Percentiles rank a stretch among this genome's conserved stretches.
Conservation (phyloP, 2,113 vertebrate species). For the Deroptyus accipitrinus region DNA sequence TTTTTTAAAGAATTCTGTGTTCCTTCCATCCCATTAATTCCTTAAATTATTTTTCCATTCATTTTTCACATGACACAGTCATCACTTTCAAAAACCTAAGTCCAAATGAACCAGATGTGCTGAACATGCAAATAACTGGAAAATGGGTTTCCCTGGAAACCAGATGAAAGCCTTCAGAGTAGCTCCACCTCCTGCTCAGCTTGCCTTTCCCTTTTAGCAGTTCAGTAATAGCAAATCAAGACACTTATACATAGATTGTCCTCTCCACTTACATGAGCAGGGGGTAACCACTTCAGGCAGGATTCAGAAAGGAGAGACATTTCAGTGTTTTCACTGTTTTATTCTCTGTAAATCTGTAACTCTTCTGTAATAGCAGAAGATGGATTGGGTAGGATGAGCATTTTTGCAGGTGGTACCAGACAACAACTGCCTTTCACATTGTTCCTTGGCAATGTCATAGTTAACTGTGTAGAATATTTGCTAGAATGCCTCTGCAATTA, state of each 20-base stretch:
- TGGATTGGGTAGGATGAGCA: background rate
- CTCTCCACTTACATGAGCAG: conserved; percentile 38
- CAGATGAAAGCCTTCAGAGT: conserved; percentile 53
- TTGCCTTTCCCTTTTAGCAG: conserved; percentile 23
- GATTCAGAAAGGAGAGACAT: conserved; percentile 21
- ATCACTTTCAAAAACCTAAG: conserved; percentile 41
- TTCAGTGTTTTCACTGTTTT: conserved; percentile 5
- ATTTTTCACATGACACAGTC: conserved; percentile 41
- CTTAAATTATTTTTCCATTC: conserved; percentile 54
- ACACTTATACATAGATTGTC: conserved; percentile 36
- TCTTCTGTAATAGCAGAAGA: background rate
- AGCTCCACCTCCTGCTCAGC: conserved; percentile 56
- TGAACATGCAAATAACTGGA: conserved; percentile 59
- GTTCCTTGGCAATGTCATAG: background rate
- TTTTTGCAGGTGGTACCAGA: conserved; percentile 43
- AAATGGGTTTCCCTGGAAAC: conserved; percentile 65
- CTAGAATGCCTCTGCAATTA: conserved; percentile 57
- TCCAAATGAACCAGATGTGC: conserved; percentile 66
- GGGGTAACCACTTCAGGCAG: conserved; percentile 40
- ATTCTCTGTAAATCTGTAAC: conserved; percentile 9
- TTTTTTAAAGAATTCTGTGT: background rate
- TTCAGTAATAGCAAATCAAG: conserved; percentile 59
- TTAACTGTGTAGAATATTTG: conserved; percentile 41
- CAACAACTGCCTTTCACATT: conserved; percentile 28
- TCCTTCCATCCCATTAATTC: conserved; percentile 51